Evolutionary conservation across 2,888 invertebrate genomes (phyloP).

Genomic region (Eupeodes latifasciatus): DNA sequence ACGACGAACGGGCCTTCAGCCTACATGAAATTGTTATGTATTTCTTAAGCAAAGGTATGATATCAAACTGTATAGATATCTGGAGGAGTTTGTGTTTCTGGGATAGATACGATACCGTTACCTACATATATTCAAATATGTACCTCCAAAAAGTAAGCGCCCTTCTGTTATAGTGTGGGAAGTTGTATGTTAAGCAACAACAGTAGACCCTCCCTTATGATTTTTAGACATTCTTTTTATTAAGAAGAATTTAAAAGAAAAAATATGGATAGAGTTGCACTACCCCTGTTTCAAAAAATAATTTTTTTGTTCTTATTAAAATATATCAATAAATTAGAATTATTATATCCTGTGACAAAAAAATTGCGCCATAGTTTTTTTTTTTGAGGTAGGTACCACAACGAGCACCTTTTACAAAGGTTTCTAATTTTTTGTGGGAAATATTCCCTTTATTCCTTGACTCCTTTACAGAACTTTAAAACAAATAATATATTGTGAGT

Average conservation of each 20-base stretch:
- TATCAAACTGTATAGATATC: neutral
- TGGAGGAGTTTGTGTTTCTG: no score
- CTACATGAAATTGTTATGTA: neutral
- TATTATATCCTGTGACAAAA: neutral
- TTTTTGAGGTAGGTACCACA: no score
- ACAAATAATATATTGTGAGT: no score
- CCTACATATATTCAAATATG: neutral
- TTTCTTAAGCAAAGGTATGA: neutral
- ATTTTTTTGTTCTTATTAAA: neutral
- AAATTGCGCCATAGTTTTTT: neutral
- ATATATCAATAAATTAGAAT: constrained; percentile 13
- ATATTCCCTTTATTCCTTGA: neutral
- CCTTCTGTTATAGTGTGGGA: constrained; percentile 11
- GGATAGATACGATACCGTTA: constrained; percentile 5
- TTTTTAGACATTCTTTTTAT: neutral
- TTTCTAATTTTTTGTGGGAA: neutral
- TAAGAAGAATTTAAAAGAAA: neutral
- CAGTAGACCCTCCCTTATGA: constrained; percentile 8
- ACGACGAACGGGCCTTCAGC: no score
- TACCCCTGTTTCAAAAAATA: neutral
- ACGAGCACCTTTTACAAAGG: no score
- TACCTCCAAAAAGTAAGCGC: neutral
- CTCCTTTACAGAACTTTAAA: no score
- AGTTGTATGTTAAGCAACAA: neutral
- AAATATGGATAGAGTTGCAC: neutral